Evolutionary conservation across 2,113 vertebrate species (phyloP).

Genomic region (Urocolius indicus): DNA sequence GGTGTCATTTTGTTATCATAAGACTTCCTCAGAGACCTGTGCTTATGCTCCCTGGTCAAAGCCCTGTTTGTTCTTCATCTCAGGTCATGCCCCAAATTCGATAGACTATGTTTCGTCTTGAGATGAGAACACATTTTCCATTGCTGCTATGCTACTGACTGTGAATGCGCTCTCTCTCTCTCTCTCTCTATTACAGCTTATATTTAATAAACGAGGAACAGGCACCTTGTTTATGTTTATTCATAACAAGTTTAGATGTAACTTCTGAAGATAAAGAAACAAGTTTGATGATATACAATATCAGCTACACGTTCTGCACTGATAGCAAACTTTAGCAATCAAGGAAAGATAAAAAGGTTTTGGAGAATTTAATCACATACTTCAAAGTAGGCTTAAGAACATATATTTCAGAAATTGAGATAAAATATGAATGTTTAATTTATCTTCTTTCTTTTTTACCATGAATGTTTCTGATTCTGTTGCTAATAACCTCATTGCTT

Average conservation of each 20-base stretch:
- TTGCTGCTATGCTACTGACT: not conserved
- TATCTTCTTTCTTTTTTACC: slow-evolving; percentile 57
- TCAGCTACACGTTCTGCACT: slow-evolving; percentile 64
- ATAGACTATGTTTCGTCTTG: not conserved
- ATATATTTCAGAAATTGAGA: slow-evolving; percentile 73
- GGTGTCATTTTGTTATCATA: accelerated
- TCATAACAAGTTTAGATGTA: slow-evolving; percentile 72
- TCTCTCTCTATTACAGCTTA: slow-evolving; percentile 59
- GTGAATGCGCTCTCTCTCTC: accelerated
- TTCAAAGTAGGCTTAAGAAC: slow-evolving; percentile 75
- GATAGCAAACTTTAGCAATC: slow-evolving; percentile 76
- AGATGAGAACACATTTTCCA: not conserved
- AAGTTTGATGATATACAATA: slow-evolving; percentile 74
- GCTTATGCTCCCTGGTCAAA: not conserved
- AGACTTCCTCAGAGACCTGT: not conserved
- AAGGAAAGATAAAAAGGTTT: slow-evolving; percentile 73
- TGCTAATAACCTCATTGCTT: slow-evolving; percentile 74
- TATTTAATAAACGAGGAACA: slow-evolving; percentile 75
- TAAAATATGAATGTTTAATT: slow-evolving; percentile 78
- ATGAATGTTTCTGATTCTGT: slow-evolving; percentile 55
- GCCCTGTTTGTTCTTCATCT: not conserved
- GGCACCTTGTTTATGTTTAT: slow-evolving; percentile 74
- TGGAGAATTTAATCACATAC: slow-evolving; percentile 69
- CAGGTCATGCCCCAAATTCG: not conserved
- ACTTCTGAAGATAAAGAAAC: slow-evolving; percentile 76